Percentiles rank a stretch among this genome's conserved stretches.
Conservation (phyloP, 2,888 invertebrate genomes). For the Conistra vaccinii region DNA sequence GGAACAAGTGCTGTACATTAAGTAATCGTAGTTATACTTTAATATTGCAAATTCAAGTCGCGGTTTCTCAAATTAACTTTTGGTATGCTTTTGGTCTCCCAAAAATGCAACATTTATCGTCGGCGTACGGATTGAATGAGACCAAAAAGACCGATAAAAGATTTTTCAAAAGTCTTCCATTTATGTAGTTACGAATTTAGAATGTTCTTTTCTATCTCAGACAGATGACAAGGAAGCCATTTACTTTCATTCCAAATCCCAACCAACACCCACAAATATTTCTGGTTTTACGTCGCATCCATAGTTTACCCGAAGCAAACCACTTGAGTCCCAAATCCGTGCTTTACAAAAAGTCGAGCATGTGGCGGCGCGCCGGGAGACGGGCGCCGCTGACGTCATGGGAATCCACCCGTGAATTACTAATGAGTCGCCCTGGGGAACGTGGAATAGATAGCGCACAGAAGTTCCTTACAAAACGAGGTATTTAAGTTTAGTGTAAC, state of each 20-base stretch:
- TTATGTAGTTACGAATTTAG: background rate
- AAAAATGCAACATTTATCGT: background rate
- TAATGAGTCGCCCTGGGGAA: slow-evolving; percentile 61
- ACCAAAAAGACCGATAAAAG: background rate
- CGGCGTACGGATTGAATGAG: background rate
- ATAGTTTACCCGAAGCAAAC: slow-evolving; percentile 43
- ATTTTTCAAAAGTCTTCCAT: background rate
- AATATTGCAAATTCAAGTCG: background rate
- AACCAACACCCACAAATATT: slow-evolving; percentile 14
- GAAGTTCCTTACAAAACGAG: slow-evolving; percentile 29
- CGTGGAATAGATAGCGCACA: slow-evolving; percentile 29
- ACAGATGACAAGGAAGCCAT: background rate
- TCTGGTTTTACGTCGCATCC: slow-evolving; percentile 4
- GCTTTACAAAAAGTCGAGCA: slow-evolving; percentile 69
- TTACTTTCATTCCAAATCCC: background rate
- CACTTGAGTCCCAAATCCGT: slow-evolving; percentile 60
- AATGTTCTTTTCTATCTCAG: background rate
- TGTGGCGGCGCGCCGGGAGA: slow-evolving; percentile 79
- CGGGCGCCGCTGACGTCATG: slow-evolving; percentile 84
- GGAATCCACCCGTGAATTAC: slow-evolving; percentile 77
- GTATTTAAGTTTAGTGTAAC: background rate
- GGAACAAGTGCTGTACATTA: slow-evolving; percentile 1
- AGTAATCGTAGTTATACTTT: background rate
- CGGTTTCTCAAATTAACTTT: background rate
- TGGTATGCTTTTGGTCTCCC: background rate